Conservation (phyloP, 2,888 invertebrate species). For the Polydrusus cervinus region DNA sequence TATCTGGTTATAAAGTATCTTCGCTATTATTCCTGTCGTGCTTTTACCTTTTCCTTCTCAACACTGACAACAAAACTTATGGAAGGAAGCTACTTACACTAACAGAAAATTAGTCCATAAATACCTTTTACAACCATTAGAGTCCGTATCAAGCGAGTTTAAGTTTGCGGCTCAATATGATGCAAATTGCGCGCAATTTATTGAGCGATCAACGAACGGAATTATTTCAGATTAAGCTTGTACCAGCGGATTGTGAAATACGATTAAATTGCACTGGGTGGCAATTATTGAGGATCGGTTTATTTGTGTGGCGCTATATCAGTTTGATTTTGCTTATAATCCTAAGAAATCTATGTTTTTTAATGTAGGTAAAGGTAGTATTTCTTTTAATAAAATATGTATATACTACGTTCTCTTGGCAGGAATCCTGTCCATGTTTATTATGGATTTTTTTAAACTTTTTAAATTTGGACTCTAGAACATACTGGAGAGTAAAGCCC, state of each 20-base stretch:
- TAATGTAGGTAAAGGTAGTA: too few species aligned
- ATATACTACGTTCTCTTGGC: too few species aligned
- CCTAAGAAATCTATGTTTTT: too few species aligned
- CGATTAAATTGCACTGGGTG: background rate
- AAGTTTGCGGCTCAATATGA: slow-evolving; percentile 41
- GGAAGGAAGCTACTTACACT: slow-evolving; percentile 3
- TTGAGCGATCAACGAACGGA: slow-evolving; percentile 40
- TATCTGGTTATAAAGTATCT: too few species aligned
- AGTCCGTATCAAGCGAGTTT: slow-evolving; percentile 30
- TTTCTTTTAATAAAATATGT: too few species aligned
- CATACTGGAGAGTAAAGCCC: too few species aligned
- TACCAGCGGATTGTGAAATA: slow-evolving; percentile 22
- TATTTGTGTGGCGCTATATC: slow-evolving; percentile 10
- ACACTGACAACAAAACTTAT: background rate
- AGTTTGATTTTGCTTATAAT: background rate
- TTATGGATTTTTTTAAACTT: too few species aligned
- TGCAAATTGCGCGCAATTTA: slow-evolving; percentile 49
- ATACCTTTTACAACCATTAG: slow-evolving; percentile 38
- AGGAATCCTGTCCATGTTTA: too few species aligned
- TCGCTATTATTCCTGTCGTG: too few species aligned
- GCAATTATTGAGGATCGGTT: background rate
- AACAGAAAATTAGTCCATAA: slow-evolving; percentile 43
- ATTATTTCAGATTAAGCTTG: slow-evolving; percentile 33
- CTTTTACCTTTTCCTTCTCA: background rate
- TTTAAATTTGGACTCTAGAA: too few species aligned